These are phyloP conservation scores for Drosophila murphyi DNA, from an alignment of 1,140 invertebrate genomes.

Conservation along the genomic window DNA sequence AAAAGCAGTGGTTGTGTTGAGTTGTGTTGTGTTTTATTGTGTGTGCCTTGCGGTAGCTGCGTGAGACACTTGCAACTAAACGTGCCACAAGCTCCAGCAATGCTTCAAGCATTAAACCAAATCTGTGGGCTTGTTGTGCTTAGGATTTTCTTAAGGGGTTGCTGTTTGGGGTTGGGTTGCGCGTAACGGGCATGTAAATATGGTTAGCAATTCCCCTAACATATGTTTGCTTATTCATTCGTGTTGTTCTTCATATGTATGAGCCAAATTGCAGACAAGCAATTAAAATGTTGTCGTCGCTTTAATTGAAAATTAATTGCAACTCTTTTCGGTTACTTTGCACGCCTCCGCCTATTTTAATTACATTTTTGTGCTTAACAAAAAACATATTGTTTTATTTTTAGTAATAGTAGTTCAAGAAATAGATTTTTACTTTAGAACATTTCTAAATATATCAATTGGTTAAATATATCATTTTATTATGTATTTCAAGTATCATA, in stretches of 20 bases:
- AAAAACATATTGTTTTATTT: neutral
- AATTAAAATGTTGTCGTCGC: slow-evolving; percentile 73
- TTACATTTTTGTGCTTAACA: neutral
- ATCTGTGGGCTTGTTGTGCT: slow-evolving; percentile 32
- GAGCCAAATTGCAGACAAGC: slow-evolving; percentile 66
- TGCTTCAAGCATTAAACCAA: slow-evolving; percentile 62
- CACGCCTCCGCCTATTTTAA: neutral
- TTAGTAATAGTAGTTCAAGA: neutral
- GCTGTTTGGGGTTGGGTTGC: neutral
- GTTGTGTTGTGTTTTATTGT: slow-evolving; percentile 27
- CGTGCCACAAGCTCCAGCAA: slow-evolving; percentile 41
- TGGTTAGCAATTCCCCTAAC: slow-evolving; percentile 43
- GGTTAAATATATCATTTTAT: no score
- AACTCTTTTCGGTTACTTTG: slow-evolving; percentile 19
- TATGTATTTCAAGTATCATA: no score
- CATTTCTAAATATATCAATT: no score
- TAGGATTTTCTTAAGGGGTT: neutral
- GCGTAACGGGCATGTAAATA: slow-evolving; percentile 49
- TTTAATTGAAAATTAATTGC: slow-evolving; percentile 82
- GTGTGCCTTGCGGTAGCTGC: slow-evolving; percentile 14
- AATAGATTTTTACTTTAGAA: no score
- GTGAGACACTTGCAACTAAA: slow-evolving; percentile 24
- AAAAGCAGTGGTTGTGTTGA: neutral
- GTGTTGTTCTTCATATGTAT: slow-evolving; percentile 23
- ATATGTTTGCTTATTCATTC: slow-evolving; percentile 76